Conservation (phyloP, 2,888 invertebrate genomes). For the Drosophila fungiperda region DNA sequence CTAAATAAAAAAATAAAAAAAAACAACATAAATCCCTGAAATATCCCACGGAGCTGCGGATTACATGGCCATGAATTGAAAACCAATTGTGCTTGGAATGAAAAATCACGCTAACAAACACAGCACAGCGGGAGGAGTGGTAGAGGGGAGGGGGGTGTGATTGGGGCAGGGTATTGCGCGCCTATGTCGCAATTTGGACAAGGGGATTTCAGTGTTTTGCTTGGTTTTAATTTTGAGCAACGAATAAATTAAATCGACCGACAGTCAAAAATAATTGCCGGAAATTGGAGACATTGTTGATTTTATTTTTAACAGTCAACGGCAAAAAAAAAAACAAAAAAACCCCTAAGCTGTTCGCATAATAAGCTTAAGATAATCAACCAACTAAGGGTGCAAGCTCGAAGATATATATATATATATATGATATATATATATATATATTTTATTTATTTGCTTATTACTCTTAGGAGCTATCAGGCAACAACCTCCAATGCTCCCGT, state of each 20-base stretch:
- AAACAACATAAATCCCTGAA: conserved; percentile 80
- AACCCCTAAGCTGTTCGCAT: conserved; percentile 17
- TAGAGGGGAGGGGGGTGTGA: conserved; percentile 4
- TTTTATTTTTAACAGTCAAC: conserved; percentile 19
- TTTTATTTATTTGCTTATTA: neutral
- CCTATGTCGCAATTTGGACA: conserved; percentile 74
- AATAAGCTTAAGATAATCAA: conserved; percentile 33
- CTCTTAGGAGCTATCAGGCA: neutral
- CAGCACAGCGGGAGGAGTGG: conserved; percentile 52
- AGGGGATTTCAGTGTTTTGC: conserved; percentile 77
- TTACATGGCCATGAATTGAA: conserved; percentile 81
- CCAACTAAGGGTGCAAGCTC: neutral
- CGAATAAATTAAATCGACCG: conserved; percentile 80
- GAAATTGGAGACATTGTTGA: conserved; percentile 71
- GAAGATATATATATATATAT: neutral
- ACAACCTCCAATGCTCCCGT: neutral
- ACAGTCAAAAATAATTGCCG: conserved; percentile 79
- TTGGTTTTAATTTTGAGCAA: conserved; percentile 75
- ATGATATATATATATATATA: neutral
- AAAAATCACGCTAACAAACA: conserved; percentile 76
- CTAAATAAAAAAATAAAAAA: conserved; percentile 34
- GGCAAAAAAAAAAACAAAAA: neutral
- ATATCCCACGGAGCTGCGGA: conserved; percentile 80
- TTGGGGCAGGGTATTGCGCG: conserved; percentile 9
- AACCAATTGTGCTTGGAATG: conserved; percentile 80